Evolutionary conservation across 1,140 invertebrate species (phyloP).

Genomic region (Nephila pilipes): DNA sequence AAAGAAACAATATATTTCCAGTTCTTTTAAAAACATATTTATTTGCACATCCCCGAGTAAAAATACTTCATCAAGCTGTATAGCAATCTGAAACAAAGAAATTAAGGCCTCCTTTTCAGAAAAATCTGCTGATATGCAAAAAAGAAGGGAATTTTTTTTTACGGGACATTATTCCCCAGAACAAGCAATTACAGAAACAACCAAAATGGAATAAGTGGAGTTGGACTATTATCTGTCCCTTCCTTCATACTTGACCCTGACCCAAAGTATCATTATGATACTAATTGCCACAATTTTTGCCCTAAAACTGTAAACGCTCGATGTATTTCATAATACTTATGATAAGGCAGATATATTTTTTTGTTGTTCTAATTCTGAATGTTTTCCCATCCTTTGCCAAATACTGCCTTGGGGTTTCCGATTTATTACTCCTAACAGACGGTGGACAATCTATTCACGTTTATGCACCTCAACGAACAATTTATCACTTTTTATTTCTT

Average conservation of each 20-base stretch:
- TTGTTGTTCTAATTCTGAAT: not conserved
- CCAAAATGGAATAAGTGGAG: not conserved
- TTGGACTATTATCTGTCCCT: not conserved
- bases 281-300: constrained; percentile 26
- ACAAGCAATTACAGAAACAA: not conserved
- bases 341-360: not conserved
- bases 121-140: too few species aligned
- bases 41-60: too few species aligned
- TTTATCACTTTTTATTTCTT: constrained; percentile 34
- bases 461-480: constrained; percentile 22
- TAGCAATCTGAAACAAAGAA: too few species aligned
- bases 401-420: not conserved
- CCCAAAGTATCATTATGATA: not conserved
- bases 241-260: constrained; percentile 7
- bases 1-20: too few species aligned
- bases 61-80: too few species aligned
- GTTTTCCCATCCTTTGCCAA: not conserved
- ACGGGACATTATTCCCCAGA: not conserved
- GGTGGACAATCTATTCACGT: constrained; percentile 2
- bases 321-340: not conserved
- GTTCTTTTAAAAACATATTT: too few species aligned
- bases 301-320: not conserved
- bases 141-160: too few species aligned
- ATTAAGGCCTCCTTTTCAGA: too few species aligned
- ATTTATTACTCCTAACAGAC: not conserved